Base-by-base conservation (phyloP, 1,140 invertebrate species). In the Lucilia sericata region DNA sequence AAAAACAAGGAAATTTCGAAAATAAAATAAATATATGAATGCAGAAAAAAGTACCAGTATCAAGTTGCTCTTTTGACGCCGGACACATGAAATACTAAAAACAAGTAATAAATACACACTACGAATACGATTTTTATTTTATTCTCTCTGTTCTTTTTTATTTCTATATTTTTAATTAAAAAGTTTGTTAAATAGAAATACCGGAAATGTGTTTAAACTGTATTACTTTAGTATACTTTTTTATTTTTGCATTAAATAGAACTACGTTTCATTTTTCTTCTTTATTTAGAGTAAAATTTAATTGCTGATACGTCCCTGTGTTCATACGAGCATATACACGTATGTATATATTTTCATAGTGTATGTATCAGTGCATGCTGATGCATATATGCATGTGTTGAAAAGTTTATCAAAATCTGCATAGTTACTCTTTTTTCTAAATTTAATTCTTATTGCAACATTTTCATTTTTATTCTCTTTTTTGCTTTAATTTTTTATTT, bases 401-500 rank as follows among this genome's bases (percentile, higher is more conserved):
- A 55, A 60, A 60, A 60, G 55, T 60, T 60, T 60, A 60, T 60
- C 55, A n/a, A 60, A 60, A 60, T 60, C 55, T 60, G 55, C 55
- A 60, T 60, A 60, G 55, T 5, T 60, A 60, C n/a, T 60, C 51
- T 17, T n/a, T 60, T 60, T 60, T 60, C 5, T 2, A 60, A 60
- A 12, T 60, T 60, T n/a, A n/a, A 60, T n/a, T 60, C n/a, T 60
- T 60, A 60, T 60, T 17, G 55, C 14, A 60, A 60, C 55, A 60
- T 60, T 42, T 60, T 60, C 17, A 60, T 17, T 60, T 55, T 55
- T 30, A 55, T 12, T 55, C 17, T 55, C 1, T 14, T 8, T 55
- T 55, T 3, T 12, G 51, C 17, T 55, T 55, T 55, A 12, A 55
- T 55, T 55, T 55, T 2, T 14, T 55, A 55, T 55, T 55, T 55